A percentile compares a stretch with the other conserved stretches of the same genome.
These are phyloP conservation scores for Poicephalus meyeri DNA, from an alignment of 2,113 vertebrate genomes.

Conservation along the genomic window DNA sequence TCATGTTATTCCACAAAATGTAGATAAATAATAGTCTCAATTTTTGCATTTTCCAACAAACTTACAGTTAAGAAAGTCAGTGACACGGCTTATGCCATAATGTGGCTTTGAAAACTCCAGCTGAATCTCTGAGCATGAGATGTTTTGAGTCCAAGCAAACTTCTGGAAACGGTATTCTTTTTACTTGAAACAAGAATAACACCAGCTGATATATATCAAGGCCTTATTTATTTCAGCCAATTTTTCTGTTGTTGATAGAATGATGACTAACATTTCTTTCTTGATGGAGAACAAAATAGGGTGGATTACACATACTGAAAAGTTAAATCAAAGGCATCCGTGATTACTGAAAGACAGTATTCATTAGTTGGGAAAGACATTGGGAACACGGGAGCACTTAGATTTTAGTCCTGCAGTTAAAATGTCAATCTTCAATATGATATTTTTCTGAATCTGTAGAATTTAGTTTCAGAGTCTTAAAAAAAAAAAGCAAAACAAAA, in stretches of 20 bases:
- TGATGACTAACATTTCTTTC: slow-evolving; percentile 34
- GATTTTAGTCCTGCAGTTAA: slow-evolving; percentile 1
- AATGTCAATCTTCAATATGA: neutral
- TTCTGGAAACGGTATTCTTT: neutral
- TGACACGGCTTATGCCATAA: neutral
- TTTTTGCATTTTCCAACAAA: too few relatives aligned
- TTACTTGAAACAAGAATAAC: neutral
- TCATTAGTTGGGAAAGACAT: neutral
- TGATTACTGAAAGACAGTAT: neutral
- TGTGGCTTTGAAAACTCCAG: neutral
- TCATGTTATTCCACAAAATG: too few relatives aligned
- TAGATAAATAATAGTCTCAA: too few relatives aligned
- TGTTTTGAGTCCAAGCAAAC: neutral
- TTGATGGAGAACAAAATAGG: slow-evolving; percentile 17
- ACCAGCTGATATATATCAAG: neutral
- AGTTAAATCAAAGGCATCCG: slow-evolving; percentile 20
- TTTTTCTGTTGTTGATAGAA: neutral
- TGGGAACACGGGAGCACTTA: neutral
- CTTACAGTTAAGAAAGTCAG: too few relatives aligned
- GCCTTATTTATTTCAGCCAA: neutral
- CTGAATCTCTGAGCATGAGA: slow-evolving; percentile 30
- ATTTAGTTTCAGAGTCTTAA: neutral
- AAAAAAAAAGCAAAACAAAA: neutral
- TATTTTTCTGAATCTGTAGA: neutral
- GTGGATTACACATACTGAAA: neutral